These are phyloP conservation scores for Choristoneura fumiferana DNA, from an alignment of 1,140 invertebrate species.

Conservation along the genomic window DNA sequence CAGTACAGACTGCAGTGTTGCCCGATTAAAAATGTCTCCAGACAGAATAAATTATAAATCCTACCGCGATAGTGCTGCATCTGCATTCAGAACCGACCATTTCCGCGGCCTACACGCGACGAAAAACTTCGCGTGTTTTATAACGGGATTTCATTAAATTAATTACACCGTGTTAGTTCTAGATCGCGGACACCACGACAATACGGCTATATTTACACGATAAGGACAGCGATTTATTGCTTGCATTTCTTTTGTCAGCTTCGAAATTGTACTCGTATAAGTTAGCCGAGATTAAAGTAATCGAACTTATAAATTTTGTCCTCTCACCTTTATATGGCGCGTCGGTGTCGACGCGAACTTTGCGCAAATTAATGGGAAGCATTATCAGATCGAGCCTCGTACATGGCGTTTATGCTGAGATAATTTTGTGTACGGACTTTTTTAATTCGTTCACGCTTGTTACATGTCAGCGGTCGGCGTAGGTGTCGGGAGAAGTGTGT, in stretches of 20 bases:
- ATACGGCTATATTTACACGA: constrained; percentile 72
- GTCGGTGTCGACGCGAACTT: constrained; percentile 74
- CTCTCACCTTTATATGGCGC: constrained; percentile 74
- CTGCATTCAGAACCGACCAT: constrained; percentile 6
- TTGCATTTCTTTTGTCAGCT: constrained; percentile 78
- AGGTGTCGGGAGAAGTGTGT: constrained; percentile 46
- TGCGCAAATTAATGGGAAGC: constrained; percentile 75
- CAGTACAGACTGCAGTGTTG: not conserved
- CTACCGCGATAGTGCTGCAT: constrained; percentile 5
- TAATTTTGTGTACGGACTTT: constrained; percentile 70
- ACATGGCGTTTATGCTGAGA: constrained; percentile 76
- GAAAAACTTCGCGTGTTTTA: constrained; percentile 55
- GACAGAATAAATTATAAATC: constrained; percentile 18
- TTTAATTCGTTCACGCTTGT: constrained; percentile 59
- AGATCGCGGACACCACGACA: constrained; percentile 68
- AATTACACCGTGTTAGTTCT: constrained; percentile 70
- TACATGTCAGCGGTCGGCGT: constrained; percentile 38
- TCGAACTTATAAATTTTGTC: constrained; percentile 79
- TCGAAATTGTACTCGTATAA: constrained; percentile 78
- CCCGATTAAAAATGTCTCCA: constrained; percentile 15
- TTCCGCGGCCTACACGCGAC: constrained; percentile 39
- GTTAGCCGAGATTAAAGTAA: constrained; percentile 78
- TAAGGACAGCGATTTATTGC: constrained; percentile 72
- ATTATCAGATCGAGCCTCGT: constrained; percentile 74
- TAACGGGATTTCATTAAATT: constrained; percentile 68